Evolutionary conservation across 2,888 invertebrate species (phyloP), one percentile per base, ranked within the genome.

Genomic region (Brachylomia viminalis): DNA sequence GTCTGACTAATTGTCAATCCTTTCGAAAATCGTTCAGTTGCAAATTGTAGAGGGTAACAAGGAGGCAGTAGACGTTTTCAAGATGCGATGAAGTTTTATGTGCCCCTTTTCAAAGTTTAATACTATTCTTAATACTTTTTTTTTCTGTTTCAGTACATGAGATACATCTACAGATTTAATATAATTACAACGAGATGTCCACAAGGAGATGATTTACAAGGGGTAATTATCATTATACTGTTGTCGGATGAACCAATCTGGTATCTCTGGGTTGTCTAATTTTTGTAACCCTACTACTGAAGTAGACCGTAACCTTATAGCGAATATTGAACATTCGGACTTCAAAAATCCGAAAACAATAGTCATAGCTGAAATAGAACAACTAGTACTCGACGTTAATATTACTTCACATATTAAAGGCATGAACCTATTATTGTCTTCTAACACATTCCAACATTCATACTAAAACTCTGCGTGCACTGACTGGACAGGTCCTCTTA

Each of bases 131-230:
- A 33, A 23, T 45, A 23, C 0, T n/a, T 33, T 33, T 42, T n/a
- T 69, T 59, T 30, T 45, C 15, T 75, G 81, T 95, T 95, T 79
- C 93, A 95, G 95, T 95, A 95, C 69, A 70, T 91, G 52, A 92
- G 88, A 88, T 97, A 97, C 91, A 93, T 95, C 8, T 86, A 92
- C 13, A 92, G 87, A 62, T 84, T 93, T 80, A 94, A 94, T 17
- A 86, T 96, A 3, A 95, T 96, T 23, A 91, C 93, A 3, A 94
- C 91, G 23, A 92, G 94, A 86, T 96, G 96, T 88, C 94, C 95
- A 0, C 89, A 90, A 88, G 94, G 93, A 33, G 83, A 90, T 10
- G 92, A 93, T 68, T 87, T 96, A 64, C 88, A 91, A 84, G 89
- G 75, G 86, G 96, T 95, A 87, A 89, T 38, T 56, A 38, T n/a